A percentile compares a stretch with the other conserved stretches of the same genome.
Conservation (phyloP, 2,797 vertebrate species). For the Lithobates sylvaticus region DNA sequence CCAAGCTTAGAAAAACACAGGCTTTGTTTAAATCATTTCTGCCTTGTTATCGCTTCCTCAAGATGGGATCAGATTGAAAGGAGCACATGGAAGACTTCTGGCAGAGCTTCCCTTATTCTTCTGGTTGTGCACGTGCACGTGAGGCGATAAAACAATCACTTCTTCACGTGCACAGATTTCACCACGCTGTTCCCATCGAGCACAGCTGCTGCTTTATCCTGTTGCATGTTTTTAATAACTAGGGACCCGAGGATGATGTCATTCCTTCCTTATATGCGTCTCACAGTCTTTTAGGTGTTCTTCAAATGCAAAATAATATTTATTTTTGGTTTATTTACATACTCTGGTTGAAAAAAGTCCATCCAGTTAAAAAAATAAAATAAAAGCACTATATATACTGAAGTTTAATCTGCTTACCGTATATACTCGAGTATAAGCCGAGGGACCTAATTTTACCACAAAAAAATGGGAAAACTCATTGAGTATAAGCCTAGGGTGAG, state of each 20-base stretch:
- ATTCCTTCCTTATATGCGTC: not conserved
- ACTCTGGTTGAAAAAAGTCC: too few relatives aligned
- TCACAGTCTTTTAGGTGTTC: not conserved
- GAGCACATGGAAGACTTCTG: conserved; percentile 50
- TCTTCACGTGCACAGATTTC: not conserved
- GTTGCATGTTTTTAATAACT: not conserved
- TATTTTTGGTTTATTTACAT: too few relatives aligned
- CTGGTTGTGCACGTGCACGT: not conserved
- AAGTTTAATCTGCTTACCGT: too few relatives aligned
- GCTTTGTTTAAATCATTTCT: conserved; percentile 71
- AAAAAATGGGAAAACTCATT: too few relatives aligned
- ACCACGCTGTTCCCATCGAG: too few relatives aligned
- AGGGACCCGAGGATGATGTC: not conserved
- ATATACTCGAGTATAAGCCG: too few relatives aligned
- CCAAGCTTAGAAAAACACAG: conserved; percentile 67
- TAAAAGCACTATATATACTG: too few relatives aligned
- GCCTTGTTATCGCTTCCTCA: conserved; percentile 70
- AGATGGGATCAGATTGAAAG: conserved; percentile 66
- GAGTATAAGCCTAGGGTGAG: too few relatives aligned
- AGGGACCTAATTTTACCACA: too few relatives aligned
- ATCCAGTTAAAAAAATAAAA: too few relatives aligned
- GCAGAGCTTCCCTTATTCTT: conserved; percentile 33
- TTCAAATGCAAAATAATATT: too few relatives aligned
- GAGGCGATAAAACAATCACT: not conserved
- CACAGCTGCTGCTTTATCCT: not conserved